A percentile compares a stretch with the other conserved stretches of the same genome.
phyloP scores from a whole-genome alignment of 2,113 vertebrate species.

The Notarius quadriscutis region DNA sequence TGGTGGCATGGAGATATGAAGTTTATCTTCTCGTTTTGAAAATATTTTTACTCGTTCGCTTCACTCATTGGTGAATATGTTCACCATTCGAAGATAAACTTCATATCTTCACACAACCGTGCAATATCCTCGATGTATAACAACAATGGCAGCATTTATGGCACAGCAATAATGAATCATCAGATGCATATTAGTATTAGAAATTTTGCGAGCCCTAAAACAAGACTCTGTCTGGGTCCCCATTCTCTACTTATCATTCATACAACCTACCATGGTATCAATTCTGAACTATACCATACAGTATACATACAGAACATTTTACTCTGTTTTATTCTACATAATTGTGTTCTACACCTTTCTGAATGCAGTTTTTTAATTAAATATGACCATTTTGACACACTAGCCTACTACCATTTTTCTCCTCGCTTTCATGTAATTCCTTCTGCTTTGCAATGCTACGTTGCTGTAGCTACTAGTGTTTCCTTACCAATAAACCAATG shows the following conservation, averaged over 20 bases:
- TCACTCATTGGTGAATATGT: too few relatives aligned
- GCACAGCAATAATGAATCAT: background rate
- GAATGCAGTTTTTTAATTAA: background rate
- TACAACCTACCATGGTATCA: background rate
- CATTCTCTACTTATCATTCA: background rate
- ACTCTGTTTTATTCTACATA: background rate
- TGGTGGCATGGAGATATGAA: too few relatives aligned
- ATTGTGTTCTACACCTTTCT: background rate
- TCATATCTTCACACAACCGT: too few relatives aligned
- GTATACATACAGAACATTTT: background rate
- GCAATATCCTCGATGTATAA: too few relatives aligned
- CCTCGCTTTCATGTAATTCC: background rate
- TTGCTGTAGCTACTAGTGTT: background rate
- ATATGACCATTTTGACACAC: background rate
- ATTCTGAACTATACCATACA: background rate
- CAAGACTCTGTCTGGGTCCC: background rate
- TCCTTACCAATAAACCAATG: background rate
- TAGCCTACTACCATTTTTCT: background rate
- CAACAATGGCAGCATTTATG: background rate
- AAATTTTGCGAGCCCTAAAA: background rate
- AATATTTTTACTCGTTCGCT: too few relatives aligned
- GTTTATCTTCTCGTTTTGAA: too few relatives aligned
- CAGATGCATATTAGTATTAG: background rate
- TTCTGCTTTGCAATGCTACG: background rate
- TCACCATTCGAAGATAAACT: too few relatives aligned